Evolutionary conservation across 2,888 invertebrate species (phyloP).

Genomic region (Elmis aenea): DNA sequence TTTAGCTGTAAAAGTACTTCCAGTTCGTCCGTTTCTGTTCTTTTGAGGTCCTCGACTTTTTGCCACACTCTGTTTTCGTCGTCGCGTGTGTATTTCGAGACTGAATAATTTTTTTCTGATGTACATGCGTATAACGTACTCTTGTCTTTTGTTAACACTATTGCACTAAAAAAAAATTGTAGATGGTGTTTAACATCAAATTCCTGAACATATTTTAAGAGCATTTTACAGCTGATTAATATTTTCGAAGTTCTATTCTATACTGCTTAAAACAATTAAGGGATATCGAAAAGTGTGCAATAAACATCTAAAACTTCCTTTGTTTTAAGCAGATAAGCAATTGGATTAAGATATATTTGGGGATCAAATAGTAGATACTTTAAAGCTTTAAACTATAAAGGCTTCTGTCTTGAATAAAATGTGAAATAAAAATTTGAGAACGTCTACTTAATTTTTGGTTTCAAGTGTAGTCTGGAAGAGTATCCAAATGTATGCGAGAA

Average conservation of each 20-base stretch:
- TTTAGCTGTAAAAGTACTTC: slow-evolving; percentile 78
- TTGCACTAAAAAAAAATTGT: slow-evolving; percentile 54
- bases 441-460: too few relatives aligned
- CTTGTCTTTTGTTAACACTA: slow-evolving; percentile 65
- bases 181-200: slow-evolving; percentile 3
- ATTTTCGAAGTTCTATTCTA: too few relatives aligned
- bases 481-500: too few relatives aligned
- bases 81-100: slow-evolving; percentile 47
- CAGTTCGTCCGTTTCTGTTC: slow-evolving; percentile 64
- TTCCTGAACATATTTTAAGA: slow-evolving; percentile 29
- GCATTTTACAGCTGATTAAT: slow-evolving; percentile 7
- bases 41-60: slow-evolving; percentile 56
- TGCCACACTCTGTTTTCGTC: slow-evolving; percentile 58
- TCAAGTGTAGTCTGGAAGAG: too few relatives aligned
- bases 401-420: too few relatives aligned
- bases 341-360: too few relatives aligned
- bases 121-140: slow-evolving; percentile 66
- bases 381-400: too few relatives aligned
- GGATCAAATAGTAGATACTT: too few relatives aligned
- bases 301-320: background rate
- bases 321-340: too few relatives aligned
- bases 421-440: too few relatives aligned
- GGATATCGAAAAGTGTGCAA: slow-evolving; percentile 15
- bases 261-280: too few relatives aligned
- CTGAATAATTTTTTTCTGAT: slow-evolving; percentile 55